Evolutionary conservation across 2,888 invertebrate genomes (phyloP).

Genomic region (Chalcis sispes): DNA sequence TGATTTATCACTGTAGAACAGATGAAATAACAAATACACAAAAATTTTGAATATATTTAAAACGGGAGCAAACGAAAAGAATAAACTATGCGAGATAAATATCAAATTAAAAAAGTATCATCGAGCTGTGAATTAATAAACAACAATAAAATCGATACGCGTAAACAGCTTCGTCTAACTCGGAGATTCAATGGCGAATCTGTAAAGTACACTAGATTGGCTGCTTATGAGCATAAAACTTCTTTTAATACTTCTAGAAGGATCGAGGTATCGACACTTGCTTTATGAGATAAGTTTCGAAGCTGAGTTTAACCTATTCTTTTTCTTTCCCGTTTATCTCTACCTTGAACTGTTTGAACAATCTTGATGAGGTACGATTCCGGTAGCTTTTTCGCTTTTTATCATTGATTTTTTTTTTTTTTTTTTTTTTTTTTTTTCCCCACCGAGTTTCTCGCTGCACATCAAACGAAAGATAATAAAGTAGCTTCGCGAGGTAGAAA

Average conservation of each 20-base stretch:
- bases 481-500: background rate
- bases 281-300: conserved; percentile 49
- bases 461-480: background rate
- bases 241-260: conserved; percentile 29
- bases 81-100: background rate
- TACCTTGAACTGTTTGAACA: conserved; percentile 5
- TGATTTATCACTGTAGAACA: too few species aligned
- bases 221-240: conserved; percentile 26
- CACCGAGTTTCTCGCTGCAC: background rate
- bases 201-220: conserved; percentile 15
- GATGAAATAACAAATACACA: too few species aligned
- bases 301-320: conserved; percentile 13
- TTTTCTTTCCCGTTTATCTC: conserved; percentile 4
- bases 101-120: conserved; percentile 3
- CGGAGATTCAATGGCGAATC: background rate
- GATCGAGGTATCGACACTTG: conserved; percentile 29
- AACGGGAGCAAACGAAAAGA: too few species aligned
- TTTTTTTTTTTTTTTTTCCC: background rate
- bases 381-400: conserved; percentile 16
- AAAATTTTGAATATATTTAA: too few species aligned
- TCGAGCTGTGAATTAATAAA: background rate
- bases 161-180: too few species aligned
- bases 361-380: conserved; percentile 38
- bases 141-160: background rate
- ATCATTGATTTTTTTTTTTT: background rate